These are phyloP conservation scores for Ascaphus truei DNA, from an alignment of 2,113 vertebrate species.

Conservation along the genomic window DNA sequence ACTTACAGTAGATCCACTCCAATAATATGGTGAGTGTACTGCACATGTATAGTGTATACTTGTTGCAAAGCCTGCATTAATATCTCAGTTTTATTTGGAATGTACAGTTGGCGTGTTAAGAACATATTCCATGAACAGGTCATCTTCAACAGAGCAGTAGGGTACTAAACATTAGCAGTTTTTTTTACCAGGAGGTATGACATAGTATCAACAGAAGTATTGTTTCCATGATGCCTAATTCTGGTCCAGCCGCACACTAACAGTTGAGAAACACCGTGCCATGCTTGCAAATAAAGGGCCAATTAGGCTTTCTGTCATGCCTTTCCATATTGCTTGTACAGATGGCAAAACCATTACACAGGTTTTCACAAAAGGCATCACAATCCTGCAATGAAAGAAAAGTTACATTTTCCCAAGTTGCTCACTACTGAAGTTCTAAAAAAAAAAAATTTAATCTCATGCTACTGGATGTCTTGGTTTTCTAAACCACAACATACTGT, in stretches of 20 bases:
- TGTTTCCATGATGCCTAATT: conserved; percentile 44
- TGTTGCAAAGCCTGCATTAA: background rate
- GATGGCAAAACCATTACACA: conserved; percentile 80
- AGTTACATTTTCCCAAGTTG: background rate
- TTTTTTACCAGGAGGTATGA: conserved; percentile 36
- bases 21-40: background rate
- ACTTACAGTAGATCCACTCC: no score
- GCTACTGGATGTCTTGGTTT: no score
- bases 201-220: conserved; percentile 41
- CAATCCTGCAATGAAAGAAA: conserved; percentile 67
- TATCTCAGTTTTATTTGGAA: background rate
- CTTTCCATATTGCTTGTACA: conserved; percentile 77
- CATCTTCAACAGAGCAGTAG: background rate
- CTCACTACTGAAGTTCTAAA: background rate
- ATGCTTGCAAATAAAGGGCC: conserved; percentile 71
- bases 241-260: conserved; percentile 62
- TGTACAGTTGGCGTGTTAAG: background rate
- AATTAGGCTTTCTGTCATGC: conserved; percentile 68
- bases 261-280: conserved; percentile 69
- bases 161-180: background rate
- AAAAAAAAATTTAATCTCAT: background rate
- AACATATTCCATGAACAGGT: background rate
- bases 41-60: background rate
- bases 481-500: no score
- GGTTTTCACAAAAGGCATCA: conserved; percentile 81